Percentiles rank a stretch among this genome's conserved stretches.
Conservation (phyloP, 2,797 vertebrate genomes). For the Acomys russatus region DNA sequence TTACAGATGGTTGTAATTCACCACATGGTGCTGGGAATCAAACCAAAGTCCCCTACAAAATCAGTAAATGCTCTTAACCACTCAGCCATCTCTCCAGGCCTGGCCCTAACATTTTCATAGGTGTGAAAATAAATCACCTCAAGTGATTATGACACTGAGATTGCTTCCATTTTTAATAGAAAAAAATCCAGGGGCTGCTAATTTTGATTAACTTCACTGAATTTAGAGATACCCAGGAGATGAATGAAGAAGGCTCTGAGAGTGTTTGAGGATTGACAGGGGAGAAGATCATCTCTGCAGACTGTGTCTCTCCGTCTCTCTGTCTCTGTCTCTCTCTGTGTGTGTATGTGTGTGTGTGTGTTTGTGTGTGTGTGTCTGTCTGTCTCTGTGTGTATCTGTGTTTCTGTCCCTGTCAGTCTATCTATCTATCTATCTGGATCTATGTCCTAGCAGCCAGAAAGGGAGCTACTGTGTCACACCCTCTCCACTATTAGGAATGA, state of each 20-base stretch:
- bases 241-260: neutral
- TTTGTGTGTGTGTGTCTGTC: neutral
- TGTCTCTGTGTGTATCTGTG: neutral
- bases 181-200: neutral
- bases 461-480: neutral
- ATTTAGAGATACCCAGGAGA: neutral
- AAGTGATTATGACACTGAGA: neutral
- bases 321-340: neutral
- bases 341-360: neutral
- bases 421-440: no score
- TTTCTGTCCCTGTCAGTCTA: neutral
- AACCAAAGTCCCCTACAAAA: neutral
- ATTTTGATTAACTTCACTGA: neutral
- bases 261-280: neutral
- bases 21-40: neutral
- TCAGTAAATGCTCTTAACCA: neutral
- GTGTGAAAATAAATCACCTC: neutral
- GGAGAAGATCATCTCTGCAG: neutral
- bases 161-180: neutral
- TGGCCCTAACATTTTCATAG: neutral
- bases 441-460: neutral
- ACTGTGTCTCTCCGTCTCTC: neutral
- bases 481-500: neutral
- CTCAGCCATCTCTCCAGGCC: neutral
- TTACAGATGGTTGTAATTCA: neutral